A percentile compares a stretch with the other conserved stretches of the same genome.
Evolutionary conservation across 2,113 vertebrate genomes (phyloP).

Genomic region (Petrocephalus microphthalmus): DNA sequence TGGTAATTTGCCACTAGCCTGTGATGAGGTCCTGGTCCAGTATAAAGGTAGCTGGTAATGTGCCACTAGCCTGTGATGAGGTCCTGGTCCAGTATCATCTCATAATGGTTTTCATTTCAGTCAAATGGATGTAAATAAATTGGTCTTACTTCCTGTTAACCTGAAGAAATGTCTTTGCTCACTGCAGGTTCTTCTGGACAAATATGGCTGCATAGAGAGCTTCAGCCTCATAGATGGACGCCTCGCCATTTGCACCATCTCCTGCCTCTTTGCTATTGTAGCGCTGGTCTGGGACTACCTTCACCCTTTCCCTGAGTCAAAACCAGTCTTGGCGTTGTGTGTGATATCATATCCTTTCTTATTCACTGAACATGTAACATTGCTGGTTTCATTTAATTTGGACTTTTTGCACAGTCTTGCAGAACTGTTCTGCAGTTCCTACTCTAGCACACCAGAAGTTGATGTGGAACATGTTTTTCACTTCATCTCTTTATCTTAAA

Average conservation of each 20-base stretch:
- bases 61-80: not conserved
- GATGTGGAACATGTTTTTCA: not conserved
- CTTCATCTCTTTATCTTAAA: not conserved
- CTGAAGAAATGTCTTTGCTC: not conserved
- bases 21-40: not conserved
- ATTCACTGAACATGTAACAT: not conserved
- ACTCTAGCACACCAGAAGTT: not conserved
- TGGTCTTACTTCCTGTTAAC: not conserved
- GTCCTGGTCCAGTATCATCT: not conserved
- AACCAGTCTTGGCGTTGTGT: slow-evolving; percentile 86
- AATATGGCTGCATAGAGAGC: slow-evolving; percentile 84
- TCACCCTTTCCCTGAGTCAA: slow-evolving; percentile 90
- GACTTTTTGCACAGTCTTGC: no score
- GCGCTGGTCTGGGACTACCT: slow-evolving; percentile 95
- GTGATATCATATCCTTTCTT: slow-evolving; percentile 93
- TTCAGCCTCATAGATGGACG: slow-evolving; percentile 86
- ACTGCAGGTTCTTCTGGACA: slow-evolving; percentile 86
- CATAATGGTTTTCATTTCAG: not conserved
- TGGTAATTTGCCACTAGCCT: no score
- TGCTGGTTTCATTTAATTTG: not conserved
- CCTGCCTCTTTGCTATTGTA: slow-evolving; percentile 87
- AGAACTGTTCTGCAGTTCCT: not conserved
- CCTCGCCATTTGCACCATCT: slow-evolving; percentile 89
- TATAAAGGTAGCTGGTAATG: slow-evolving; percentile 64
- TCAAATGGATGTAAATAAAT: not conserved